Evolutionary conservation across 2,113 vertebrate genomes (phyloP).

Genomic region (Apeltes quadracus): DNA sequence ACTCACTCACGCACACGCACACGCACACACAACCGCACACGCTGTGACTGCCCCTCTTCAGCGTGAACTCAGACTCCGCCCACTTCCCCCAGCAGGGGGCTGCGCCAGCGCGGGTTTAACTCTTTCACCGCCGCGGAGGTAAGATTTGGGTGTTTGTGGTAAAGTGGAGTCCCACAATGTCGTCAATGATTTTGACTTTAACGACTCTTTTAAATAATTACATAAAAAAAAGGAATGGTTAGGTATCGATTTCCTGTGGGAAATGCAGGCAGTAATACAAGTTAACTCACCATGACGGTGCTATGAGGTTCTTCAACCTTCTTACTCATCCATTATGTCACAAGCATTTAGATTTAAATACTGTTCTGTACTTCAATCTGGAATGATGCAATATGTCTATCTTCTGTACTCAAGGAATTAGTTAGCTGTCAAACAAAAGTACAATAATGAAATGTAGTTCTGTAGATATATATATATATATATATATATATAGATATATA

Average conservation of each 20-base stretch:
- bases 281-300: background rate
- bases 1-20: background rate
- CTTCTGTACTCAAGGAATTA: background rate
- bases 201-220: no score
- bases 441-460: background rate
- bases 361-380: background rate
- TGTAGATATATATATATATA: no score
- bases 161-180: no score
- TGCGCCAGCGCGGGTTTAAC: slow-evolving; percentile 50
- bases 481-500: no score
- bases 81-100: slow-evolving; percentile 12
- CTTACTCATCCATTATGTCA: background rate
- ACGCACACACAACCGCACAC: background rate
- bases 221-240: background rate
- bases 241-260: background rate
- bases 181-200: background rate
- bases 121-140: slow-evolving; percentile 14
- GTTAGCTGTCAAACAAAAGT: background rate
- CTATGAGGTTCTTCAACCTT: background rate
- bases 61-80: slow-evolving; percentile 63
- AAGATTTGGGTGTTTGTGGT: background rate
- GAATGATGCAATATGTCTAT: background rate
- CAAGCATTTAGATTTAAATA: background rate
- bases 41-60: slow-evolving; percentile 19
- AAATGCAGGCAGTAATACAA: background rate